Evolutionary conservation across 2,888 invertebrate genomes (phyloP), one percentile per base, ranked within the genome.

Genomic region (Metopia argyrocephala): DNA sequence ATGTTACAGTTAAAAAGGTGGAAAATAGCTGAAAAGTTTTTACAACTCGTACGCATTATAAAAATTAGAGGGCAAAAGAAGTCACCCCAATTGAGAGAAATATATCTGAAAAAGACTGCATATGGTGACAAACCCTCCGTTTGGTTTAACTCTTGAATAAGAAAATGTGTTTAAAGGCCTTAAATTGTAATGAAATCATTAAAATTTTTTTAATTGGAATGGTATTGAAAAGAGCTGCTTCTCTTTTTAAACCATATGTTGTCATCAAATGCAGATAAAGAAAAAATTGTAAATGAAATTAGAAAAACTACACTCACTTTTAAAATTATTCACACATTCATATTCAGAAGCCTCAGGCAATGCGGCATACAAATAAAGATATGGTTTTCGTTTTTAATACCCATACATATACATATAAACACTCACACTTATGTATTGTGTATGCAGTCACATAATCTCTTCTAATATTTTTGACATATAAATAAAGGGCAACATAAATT

Each of bases 191-290:
- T 75, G 52, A 61, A 46, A 61, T 75, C 61, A 23, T 50, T 20
- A 28, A 20, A 5, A 18, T 66, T 57, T 61, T 6, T 50, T 66
- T 21, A 38, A 3, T 38, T 4, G 4, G 15, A 38, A 38, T 9
- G 9, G 20, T 61, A 57, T 66, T 61, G 48, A 76, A 76, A 70
- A 61, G 61, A 56, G 65, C 56, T 57, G 74, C 74, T 18, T 23
- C 1, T 9, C 52, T 31, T 46, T 59, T 59, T 52, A 38, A 66
- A 54, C 12, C 69, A 69, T 66, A 66, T 81, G 64, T 65, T 81
- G 73, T 61, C 69, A 65, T 74, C 76, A 78, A 76, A 74, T 76
- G 69, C 80, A 81, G 76, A 74, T 56, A 56, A 38, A 59, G 2
- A 21, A 38, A 27, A 56, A 4, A 27, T 15, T 50, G 18, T 21